These are phyloP conservation scores for Synergus gifuensis DNA, from an alignment of 2,888 invertebrate genomes.

Conservation along the genomic window DNA sequence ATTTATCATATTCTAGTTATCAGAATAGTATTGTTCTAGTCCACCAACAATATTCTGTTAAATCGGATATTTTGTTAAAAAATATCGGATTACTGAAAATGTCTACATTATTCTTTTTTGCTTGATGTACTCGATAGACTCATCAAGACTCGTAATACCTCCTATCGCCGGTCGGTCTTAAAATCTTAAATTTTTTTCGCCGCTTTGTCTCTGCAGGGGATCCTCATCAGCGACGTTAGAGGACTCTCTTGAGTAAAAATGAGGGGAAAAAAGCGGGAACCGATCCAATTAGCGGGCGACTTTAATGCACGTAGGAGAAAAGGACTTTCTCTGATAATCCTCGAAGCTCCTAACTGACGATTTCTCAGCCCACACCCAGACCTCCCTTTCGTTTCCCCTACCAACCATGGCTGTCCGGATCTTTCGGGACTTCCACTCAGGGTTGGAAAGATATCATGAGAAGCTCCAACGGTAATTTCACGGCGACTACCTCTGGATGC, in stretches of 20 bases:
- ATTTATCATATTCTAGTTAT: not conserved
- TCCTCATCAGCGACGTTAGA: slow-evolving; percentile 47
- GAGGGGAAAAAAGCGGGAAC: slow-evolving; percentile 50
- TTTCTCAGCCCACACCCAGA: slow-evolving; percentile 20
- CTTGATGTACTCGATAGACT: slow-evolving; percentile 7
- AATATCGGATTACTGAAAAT: slow-evolving; percentile 16
- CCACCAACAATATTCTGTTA: not conserved
- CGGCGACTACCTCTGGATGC: slow-evolving; percentile 67
- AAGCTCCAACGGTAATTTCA: slow-evolving; percentile 67
- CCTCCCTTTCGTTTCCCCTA: slow-evolving; percentile 22
- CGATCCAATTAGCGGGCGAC: slow-evolving; percentile 71
- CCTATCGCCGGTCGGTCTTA: not conserved
- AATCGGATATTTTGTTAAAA: not conserved
- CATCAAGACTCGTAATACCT: slow-evolving; percentile 10
- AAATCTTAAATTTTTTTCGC: slow-evolving; percentile 29
- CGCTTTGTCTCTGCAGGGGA: slow-evolving; percentile 43
- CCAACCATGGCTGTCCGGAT: slow-evolving; percentile 49
- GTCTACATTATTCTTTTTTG: not conserved
- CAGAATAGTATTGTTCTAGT: not conserved
- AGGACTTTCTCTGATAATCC: slow-evolving; percentile 67
- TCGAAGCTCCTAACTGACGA: slow-evolving; percentile 51
- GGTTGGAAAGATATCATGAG: slow-evolving; percentile 52
- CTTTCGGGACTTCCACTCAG: slow-evolving; percentile 51
- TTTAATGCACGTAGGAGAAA: slow-evolving; percentile 64
- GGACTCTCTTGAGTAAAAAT: slow-evolving; percentile 45